Conservation (phyloP, 2,888 invertebrate species). For the Poecilus cupreus region DNA sequence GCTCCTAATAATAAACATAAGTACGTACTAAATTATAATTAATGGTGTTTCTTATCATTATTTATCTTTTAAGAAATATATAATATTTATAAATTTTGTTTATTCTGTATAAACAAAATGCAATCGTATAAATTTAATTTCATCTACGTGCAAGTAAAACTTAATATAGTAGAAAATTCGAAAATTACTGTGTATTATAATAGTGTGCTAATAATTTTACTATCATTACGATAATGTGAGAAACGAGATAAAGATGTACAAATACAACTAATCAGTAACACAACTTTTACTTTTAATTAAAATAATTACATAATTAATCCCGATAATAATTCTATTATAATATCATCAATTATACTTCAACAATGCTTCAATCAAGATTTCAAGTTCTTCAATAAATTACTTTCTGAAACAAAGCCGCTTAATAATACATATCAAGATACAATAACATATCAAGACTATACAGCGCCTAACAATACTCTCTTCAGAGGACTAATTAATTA, state of each 20-base stretch:
- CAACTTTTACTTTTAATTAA: constrained; percentile 42
- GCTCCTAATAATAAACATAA: too few relatives aligned
- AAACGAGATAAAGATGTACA: neutral
- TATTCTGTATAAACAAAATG: too few relatives aligned
- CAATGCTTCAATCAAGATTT: neutral
- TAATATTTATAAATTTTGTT: too few relatives aligned
- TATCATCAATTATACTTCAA: neutral
- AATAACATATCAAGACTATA: neutral
- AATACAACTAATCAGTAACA: neutral
- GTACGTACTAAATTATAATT: too few relatives aligned
- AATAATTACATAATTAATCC: constrained; percentile 16
- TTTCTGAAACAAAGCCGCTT: neutral
- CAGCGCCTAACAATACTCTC: neutral
- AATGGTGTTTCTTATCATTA: too few relatives aligned
- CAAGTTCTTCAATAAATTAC: neutral
- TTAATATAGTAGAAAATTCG: too few relatives aligned
- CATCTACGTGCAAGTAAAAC: too few relatives aligned
- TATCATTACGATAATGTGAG: neutral
- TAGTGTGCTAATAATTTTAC: neutral
- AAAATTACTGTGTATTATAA: neutral
- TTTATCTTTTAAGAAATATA: too few relatives aligned
- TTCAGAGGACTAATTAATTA: neutral
- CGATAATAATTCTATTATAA: constrained; percentile 6
- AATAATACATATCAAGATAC: neutral
- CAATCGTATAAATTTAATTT: too few relatives aligned